A percentile compares a stretch with the other conserved stretches of the same genome.
These are phyloP conservation scores for Lycocerus yunnanus DNA, from an alignment of 2,888 invertebrate species.

Conservation along the genomic window DNA sequence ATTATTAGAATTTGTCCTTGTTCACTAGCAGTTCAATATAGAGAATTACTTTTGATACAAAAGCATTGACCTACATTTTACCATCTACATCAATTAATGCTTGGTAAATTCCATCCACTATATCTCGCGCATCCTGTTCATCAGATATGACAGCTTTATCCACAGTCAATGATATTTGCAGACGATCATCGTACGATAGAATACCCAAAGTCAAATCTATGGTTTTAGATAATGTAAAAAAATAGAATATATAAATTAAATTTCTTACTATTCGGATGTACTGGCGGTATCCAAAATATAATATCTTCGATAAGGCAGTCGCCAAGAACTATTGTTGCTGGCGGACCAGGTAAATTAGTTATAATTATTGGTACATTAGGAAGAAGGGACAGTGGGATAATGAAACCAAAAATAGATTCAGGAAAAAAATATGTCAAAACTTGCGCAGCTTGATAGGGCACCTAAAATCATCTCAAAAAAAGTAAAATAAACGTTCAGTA, in stretches of 20 bases:
- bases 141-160: slow-evolving; percentile 55
- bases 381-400: accelerated
- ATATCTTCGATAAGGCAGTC: slow-evolving; percentile 53
- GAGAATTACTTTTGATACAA: no score
- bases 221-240: background rate
- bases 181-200: slow-evolving; percentile 57
- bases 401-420: background rate
- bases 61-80: background rate
- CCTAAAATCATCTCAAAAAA: background rate
- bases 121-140: slow-evolving; percentile 50
- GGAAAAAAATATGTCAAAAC: background rate
- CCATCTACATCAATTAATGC: background rate
- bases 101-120: slow-evolving; percentile 41
- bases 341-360: background rate
- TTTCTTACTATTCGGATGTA: background rate
- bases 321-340: background rate
- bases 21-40: no score
- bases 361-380: background rate
- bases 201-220: slow-evolving; percentile 59
- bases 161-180: slow-evolving; percentile 57
- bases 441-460: background rate
- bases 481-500: no score
- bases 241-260: background rate
- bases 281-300: slow-evolving; percentile 60
- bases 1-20: no score